Evolutionary conservation across 2,797 vertebrate genomes (phyloP).

Genomic region (Enteromius paludinosus): DNA sequence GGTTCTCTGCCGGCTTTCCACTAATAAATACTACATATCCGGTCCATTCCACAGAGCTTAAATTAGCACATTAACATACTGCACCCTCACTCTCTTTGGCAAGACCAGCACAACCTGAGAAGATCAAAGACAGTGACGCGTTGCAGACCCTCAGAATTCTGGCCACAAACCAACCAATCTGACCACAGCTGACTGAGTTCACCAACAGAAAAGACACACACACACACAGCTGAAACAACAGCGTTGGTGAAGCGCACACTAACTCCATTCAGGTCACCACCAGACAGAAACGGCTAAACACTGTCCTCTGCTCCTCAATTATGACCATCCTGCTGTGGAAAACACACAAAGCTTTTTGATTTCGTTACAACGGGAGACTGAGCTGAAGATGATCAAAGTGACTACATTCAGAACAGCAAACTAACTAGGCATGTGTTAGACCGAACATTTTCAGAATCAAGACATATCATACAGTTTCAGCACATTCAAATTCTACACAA

Average conservation of each 20-base stretch:
- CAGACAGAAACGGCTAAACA: constrained; percentile 36
- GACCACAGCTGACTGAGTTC: constrained; percentile 60
- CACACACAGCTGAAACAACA: constrained; percentile 79
- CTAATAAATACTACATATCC: constrained; percentile 7
- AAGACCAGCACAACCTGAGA: constrained; percentile 12
- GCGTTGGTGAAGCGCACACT: constrained; percentile 52
- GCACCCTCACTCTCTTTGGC: neutral
- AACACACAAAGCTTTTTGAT: constrained; percentile 23
- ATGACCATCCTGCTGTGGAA: constrained; percentile 6
- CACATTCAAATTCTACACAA: no score
- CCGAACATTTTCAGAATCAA: neutral
- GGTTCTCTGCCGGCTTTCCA: neutral
- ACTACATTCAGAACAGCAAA: neutral
- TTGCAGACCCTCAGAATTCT: constrained; percentile 60
- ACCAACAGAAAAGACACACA: constrained; percentile 67
- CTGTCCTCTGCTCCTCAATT: constrained; percentile 15
- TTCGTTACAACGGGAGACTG: constrained; percentile 5
- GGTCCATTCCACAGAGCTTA: neutral
- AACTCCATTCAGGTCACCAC: constrained; percentile 40
- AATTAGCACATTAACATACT: neutral
- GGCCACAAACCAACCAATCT: constrained; percentile 63
- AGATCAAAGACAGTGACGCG: constrained; percentile 42
- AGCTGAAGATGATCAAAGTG: neutral
- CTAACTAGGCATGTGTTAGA: neutral
- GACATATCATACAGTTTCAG: no score